Conservation (phyloP, 2,797 vertebrate genomes). For the Moxostoma hubbsi region DNA sequence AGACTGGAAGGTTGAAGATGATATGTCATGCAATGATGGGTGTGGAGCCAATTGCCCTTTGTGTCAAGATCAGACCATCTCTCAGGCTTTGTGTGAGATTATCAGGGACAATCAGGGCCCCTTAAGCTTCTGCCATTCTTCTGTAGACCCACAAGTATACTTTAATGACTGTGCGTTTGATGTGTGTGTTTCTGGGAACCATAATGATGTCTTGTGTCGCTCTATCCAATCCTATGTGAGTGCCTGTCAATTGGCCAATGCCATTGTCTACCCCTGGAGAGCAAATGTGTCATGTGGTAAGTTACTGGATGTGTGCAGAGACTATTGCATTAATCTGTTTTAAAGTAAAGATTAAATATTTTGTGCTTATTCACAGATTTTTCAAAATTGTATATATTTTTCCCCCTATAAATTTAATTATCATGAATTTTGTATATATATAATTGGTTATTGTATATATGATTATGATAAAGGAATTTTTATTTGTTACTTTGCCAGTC, state of each 20-base stretch:
- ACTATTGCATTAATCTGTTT: too few relatives aligned
- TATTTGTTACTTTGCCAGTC: slow-evolving; percentile 50
- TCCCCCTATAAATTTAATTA: background rate
- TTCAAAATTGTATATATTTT: background rate
- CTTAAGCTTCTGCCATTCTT: slow-evolving; percentile 71
- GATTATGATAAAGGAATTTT: background rate
- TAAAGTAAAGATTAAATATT: background rate
- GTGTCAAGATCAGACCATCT: slow-evolving; percentile 41
- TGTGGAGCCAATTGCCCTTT: slow-evolving; percentile 61
- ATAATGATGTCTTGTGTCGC: slow-evolving; percentile 66
- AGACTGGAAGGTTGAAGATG: slow-evolving; percentile 70
- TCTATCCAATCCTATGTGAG: slow-evolving; percentile 72
- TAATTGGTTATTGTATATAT: too few relatives aligned
- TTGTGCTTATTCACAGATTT: background rate
- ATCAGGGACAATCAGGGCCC: slow-evolving; percentile 71
- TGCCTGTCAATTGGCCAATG: slow-evolving; percentile 78
- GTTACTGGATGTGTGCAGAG: slow-evolving; percentile 38
- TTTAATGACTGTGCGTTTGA: slow-evolving; percentile 81
- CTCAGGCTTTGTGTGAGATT: slow-evolving; percentile 68
- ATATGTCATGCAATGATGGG: slow-evolving; percentile 66
- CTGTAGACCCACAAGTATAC: slow-evolving; percentile 69
- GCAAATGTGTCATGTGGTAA: slow-evolving; percentile 78
- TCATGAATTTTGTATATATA: too few relatives aligned
- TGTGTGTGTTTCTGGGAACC: slow-evolving; percentile 63
- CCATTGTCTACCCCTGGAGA: slow-evolving; percentile 76